Evolutionary conservation across 2,888 invertebrate genomes (phyloP), one percentile per base, ranked within the genome.

Genomic region (Abrostola triplasia): DNA sequence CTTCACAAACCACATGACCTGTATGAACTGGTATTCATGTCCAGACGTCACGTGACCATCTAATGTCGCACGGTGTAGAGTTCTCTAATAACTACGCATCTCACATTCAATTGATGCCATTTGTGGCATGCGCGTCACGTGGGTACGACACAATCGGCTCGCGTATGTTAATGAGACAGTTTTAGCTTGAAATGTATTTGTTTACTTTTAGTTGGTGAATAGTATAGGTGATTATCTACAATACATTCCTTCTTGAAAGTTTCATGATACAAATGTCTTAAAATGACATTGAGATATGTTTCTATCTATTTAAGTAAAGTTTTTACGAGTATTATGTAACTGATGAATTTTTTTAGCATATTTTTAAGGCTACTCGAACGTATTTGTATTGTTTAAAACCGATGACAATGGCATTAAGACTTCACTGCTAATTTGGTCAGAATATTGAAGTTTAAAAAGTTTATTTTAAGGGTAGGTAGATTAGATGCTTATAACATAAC

Each of bases 21-120:
- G 35, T 35, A 35, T n/a, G 9, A 5, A 35, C 11, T 0, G 2
- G 6, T 4, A 5, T 6, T 9, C 11, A 36, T 49, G 6, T 49
- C 6, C 6, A 10, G 41, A 42, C 38, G 11, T 57, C 70, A 69
- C 55, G 70, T 70, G 70, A 73, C n/a, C 50, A 10, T 8, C 6
- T 12, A 24, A 13, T 49, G 24, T 53, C 41, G n/a, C 56, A 64
- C 56, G 49, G 55, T 56, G 40, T 48, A 13, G 40, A 35, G 6
- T 24, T 5, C 35, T 59, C 56, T 37, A 63, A 11, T 0, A 54
- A 50, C 56, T 52, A 49, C 67, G 61, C 65, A 52, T 36, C 44
- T 59, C 52, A 24, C 61, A 55, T 47, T 61, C 49, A 76, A 72
- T 72, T 75, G 76, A 42, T 47, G 55, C 60, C 65, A 72, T 70